These are phyloP conservation scores for Epinephelus fuscoguttatus DNA, from an alignment of 2,113 vertebrate species.

Conservation along the genomic window DNA sequence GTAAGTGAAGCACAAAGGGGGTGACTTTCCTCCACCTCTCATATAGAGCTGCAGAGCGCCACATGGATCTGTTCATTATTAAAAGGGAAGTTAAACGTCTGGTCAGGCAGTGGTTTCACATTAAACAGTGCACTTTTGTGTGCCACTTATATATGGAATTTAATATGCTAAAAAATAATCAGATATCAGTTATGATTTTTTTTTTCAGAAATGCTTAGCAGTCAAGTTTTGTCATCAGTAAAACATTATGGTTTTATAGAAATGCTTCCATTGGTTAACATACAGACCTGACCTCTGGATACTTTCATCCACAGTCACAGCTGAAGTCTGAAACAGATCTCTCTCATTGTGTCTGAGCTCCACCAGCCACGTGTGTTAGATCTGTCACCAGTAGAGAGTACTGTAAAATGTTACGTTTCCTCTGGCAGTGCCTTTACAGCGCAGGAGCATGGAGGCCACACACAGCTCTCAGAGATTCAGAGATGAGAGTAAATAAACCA, in stretches of 20 bases:
- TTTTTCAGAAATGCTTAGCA: background rate
- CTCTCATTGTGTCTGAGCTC: constrained; percentile 60
- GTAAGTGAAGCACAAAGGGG: constrained; percentile 24
- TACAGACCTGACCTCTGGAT: constrained; percentile 12
- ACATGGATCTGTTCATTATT: constrained; percentile 32
- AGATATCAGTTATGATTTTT: background rate
- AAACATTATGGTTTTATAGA: background rate
- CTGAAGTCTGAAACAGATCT: constrained; percentile 30
- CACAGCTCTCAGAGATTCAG: constrained; percentile 85
- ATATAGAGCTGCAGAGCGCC: background rate
- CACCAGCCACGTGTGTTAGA: constrained; percentile 60
- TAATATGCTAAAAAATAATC: background rate
- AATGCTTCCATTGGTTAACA: background rate
- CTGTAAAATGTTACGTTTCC: constrained; percentile 86
- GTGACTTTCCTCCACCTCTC: constrained; percentile 18
- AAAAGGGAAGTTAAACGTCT: constrained; percentile 32
- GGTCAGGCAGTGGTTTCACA: constrained; percentile 16
- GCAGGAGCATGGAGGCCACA: constrained; percentile 85
- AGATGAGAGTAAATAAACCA: constrained; percentile 91
- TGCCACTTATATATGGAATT: background rate
- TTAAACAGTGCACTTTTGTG: constrained; percentile 10
- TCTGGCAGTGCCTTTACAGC: constrained; percentile 86
- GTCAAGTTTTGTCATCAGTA: background rate
- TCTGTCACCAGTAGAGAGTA: constrained; percentile 75
- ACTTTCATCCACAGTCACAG: constrained; percentile 2